Evolutionary conservation across 2,797 vertebrate species (phyloP).

Genomic region (Alouatta caraya): DNA sequence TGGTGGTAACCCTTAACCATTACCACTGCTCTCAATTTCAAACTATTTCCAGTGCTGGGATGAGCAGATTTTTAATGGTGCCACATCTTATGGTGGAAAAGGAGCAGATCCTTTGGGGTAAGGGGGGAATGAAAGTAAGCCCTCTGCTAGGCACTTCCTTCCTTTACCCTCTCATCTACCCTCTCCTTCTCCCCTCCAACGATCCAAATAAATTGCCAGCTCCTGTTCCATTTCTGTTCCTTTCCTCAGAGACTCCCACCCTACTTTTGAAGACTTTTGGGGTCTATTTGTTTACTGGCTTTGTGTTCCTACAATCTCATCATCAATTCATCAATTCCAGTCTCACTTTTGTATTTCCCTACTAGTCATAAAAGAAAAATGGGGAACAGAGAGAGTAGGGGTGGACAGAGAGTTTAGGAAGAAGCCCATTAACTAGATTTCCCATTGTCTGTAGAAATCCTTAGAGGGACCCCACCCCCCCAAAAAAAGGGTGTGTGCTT

Average conservation of each 20-base stretch:
- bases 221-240: neutral
- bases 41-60: neutral
- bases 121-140: neutral
- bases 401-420: neutral
- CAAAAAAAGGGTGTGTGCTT: neutral
- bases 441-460: neutral
- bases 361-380: neutral
- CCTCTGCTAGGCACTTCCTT: neutral
- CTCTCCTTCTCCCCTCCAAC: neutral
- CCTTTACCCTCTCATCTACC: neutral
- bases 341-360: neutral
- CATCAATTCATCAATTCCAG: neutral
- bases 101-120: neutral
- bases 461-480: neutral
- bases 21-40: neutral
- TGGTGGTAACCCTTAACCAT: neutral
- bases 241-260: neutral
- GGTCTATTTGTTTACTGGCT: neutral
- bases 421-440: neutral
- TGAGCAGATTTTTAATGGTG: neutral
- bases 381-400: fast-evolving
- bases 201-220: neutral
- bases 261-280: neutral
- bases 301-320: neutral
- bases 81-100: neutral